Conservation (phyloP, 2,113 vertebrate species). For the Orthochromis malagaraziensis region DNA sequence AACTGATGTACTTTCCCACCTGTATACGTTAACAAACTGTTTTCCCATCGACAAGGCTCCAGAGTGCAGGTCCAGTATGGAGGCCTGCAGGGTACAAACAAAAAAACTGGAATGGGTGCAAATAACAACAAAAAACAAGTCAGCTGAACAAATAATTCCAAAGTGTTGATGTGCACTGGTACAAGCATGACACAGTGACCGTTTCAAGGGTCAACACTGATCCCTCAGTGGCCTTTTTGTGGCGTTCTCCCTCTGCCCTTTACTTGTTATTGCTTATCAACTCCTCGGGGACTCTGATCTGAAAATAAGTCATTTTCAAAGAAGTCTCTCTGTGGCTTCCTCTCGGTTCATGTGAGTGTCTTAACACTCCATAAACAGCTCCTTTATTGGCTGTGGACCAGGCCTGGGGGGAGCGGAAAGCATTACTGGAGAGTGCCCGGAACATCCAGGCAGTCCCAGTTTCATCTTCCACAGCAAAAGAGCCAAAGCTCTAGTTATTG, state of each 20-base stretch:
- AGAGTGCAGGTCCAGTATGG: conserved; percentile 93
- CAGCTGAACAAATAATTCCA: neutral
- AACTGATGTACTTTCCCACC: conserved; percentile 63
- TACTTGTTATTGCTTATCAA: conserved; percentile 7
- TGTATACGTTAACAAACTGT: conserved; percentile 95
- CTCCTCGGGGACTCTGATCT: neutral
- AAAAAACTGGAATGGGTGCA: neutral
- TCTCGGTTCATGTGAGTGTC: neutral
- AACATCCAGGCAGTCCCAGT: neutral
- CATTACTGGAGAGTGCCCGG: neutral
- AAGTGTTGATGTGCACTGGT: neutral
- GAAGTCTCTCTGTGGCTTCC: neutral
- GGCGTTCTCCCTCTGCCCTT: neutral
- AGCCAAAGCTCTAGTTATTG: neutral
- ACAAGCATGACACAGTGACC: neutral
- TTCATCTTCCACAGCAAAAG: neutral
- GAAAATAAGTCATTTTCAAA: conserved; percentile 4
- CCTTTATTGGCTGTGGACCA: neutral
- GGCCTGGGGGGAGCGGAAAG: neutral
- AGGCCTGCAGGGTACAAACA: conserved; percentile 74
- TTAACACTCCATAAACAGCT: conserved; percentile 24
- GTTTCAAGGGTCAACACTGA: neutral
- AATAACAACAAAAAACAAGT: neutral
- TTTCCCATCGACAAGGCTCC: conserved; percentile 92
- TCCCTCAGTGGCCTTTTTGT: neutral